Percentiles rank a stretch among this genome's conserved stretches.
These are phyloP conservation scores for Python bivittatus DNA, from an alignment of 2,113 vertebrate genomes.

Conservation along the genomic window DNA sequence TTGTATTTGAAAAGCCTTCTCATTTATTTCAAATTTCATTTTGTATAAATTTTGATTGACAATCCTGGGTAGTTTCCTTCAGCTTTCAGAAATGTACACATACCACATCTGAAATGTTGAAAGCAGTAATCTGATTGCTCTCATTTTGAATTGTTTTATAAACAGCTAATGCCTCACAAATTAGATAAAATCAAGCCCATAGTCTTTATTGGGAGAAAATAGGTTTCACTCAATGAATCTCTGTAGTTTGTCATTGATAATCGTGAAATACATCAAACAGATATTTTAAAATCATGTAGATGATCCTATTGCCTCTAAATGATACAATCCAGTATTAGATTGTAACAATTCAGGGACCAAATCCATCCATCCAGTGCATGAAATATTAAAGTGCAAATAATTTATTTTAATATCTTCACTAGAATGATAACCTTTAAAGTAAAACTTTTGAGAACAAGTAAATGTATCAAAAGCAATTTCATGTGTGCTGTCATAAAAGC, in stretches of 20 bases:
- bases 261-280: constrained; percentile 57
- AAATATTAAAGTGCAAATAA: constrained; percentile 52
- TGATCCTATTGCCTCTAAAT: constrained; percentile 53
- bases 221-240: constrained; percentile 38
- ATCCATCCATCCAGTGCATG: constrained; percentile 27
- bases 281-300: constrained; percentile 58
- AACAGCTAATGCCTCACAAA: constrained; percentile 65
- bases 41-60: not conserved
- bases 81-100: not conserved
- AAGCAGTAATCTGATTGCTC: constrained; percentile 17
- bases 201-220: constrained; percentile 50
- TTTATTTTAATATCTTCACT: constrained; percentile 47
- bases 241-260: constrained; percentile 56
- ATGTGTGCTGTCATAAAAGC: not conserved
- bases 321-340: constrained; percentile 62
- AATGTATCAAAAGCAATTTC: constrained; percentile 12
- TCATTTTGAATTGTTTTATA: constrained; percentile 53
- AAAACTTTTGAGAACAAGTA: constrained; percentile 12
- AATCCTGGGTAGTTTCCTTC: not conserved
- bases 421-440: not conserved
- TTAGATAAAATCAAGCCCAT: constrained; percentile 40
- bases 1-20: not conserved
- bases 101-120: not conserved
- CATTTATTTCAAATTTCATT: not conserved
- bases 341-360: constrained; percentile 58